Evolutionary conservation across 2,113 vertebrate genomes (phyloP).

Genomic region (Oryzias javanicus): DNA sequence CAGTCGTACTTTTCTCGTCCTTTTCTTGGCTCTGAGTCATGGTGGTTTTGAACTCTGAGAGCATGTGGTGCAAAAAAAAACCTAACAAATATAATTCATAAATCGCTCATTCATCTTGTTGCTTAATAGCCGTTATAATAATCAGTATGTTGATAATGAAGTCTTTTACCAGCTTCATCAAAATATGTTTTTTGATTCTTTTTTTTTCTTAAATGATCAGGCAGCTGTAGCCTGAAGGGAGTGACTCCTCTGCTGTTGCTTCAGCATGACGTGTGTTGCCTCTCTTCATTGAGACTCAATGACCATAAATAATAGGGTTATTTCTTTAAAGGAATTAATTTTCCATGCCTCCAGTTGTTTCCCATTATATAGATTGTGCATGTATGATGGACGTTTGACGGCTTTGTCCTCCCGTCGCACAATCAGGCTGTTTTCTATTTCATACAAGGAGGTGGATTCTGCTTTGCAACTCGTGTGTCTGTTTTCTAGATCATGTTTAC

Average conservation of each 20-base stretch:
- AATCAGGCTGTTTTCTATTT: not conserved
- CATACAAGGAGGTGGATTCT: too few species aligned
- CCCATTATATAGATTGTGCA: slow-evolving; percentile 6
- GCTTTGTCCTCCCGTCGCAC: slow-evolving; percentile 3
- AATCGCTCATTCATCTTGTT: slow-evolving; percentile 44
- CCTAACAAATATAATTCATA: slow-evolving; percentile 35
- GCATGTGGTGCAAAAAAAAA: too few species aligned
- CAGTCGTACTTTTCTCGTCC: slow-evolving; percentile 32
- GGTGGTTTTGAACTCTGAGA: not conserved
- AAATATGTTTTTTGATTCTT: not conserved
- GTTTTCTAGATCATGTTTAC: slow-evolving; percentile 34
- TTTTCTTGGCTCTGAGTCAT: not conserved
- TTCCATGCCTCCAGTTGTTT: slow-evolving; percentile 46
- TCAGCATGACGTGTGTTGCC: slow-evolving; percentile 31
- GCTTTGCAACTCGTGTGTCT: slow-evolving; percentile 16
- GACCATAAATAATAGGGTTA: slow-evolving; percentile 48
- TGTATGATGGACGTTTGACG: slow-evolving; percentile 17
- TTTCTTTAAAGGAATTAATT: slow-evolving; percentile 51
- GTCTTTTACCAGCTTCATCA: slow-evolving; percentile 15
- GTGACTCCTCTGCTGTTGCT: slow-evolving; percentile 28
- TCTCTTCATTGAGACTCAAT: slow-evolving; percentile 41
- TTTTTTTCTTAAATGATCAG: slow-evolving; percentile 12
- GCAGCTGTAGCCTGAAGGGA: slow-evolving; percentile 28
- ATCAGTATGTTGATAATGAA: slow-evolving; percentile 41
- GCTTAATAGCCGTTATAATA: slow-evolving; percentile 50